A percentile compares a stretch with the other conserved stretches of the same genome.
phyloP scores from a whole-genome alignment of 1,140 invertebrate genomes.

The Artemia franciscana region DNA sequence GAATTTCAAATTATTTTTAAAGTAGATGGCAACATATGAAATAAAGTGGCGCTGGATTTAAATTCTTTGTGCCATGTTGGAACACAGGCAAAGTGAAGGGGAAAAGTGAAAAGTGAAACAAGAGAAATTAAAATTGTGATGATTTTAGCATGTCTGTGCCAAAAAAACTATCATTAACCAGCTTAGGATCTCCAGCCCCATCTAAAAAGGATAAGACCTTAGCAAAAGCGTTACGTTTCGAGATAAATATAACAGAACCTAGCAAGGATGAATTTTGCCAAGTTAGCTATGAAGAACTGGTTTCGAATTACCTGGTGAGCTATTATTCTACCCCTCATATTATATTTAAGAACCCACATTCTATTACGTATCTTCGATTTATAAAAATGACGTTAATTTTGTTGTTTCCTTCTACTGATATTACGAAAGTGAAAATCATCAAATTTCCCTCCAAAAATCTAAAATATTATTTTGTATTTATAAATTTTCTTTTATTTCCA shows the following conservation, averaged over 20 bases:
- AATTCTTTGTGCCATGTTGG: too few relatives aligned
- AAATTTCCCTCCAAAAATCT: too few relatives aligned
- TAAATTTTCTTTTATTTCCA: too few relatives aligned
- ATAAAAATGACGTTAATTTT: too few relatives aligned
- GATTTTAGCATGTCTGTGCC: conserved; percentile 2
- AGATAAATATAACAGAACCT: conserved; percentile 31
- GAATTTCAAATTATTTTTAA: too few relatives aligned
- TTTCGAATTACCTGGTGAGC: conserved; percentile 33
- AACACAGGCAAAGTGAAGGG: too few relatives aligned
- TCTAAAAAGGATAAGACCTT: conserved; percentile 23
- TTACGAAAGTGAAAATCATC: too few relatives aligned
- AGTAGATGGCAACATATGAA: too few relatives aligned
- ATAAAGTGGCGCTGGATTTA: too few relatives aligned
- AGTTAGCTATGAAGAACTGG: conserved; percentile 35
- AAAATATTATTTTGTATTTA: too few relatives aligned
- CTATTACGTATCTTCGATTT: not conserved
- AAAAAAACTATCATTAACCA: not conserved
- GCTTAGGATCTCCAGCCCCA: conserved; percentile 17
- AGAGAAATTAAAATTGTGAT: not conserved
- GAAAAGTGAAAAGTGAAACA: too few relatives aligned
- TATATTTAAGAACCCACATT: conserved; percentile 8
- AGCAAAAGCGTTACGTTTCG: conserved; percentile 29
- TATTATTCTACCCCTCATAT: conserved; percentile 19
- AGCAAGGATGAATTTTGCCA: conserved; percentile 36
- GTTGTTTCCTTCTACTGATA: too few relatives aligned